These are phyloP conservation scores for Apteryx owenii DNA, from an alignment of 2,113 vertebrate genomes.

Conservation along the genomic window DNA sequence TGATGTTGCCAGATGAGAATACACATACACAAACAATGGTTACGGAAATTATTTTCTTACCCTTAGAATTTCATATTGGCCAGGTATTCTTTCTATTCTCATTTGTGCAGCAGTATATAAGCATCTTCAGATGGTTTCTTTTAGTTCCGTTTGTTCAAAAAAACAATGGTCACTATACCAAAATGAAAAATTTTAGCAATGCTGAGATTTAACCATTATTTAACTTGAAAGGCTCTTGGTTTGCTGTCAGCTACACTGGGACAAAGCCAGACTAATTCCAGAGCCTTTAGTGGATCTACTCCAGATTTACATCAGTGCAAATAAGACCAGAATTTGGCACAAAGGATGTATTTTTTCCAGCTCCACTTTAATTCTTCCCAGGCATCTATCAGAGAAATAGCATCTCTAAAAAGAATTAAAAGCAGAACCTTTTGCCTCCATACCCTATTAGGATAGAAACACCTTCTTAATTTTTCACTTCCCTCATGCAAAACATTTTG, in stretches of 20 bases:
- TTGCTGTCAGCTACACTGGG: slow-evolving; percentile 19
- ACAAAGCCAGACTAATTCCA: slow-evolving; percentile 32
- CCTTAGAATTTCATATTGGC: neutral
- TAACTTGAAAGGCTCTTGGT: slow-evolving; percentile 29
- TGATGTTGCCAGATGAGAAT: neutral
- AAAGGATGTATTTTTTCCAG: neutral
- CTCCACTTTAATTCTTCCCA: slow-evolving; percentile 40
- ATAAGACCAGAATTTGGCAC: slow-evolving; percentile 24
- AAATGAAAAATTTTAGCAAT: slow-evolving; percentile 20
- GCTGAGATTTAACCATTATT: slow-evolving; percentile 3
- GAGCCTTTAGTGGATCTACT: slow-evolving; percentile 34
- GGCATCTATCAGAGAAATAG: slow-evolving; percentile 11
- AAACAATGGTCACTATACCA: slow-evolving; percentile 23
- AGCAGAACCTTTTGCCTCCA: slow-evolving; percentile 30
- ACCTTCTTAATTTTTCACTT: slow-evolving; percentile 67
- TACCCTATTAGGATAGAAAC: slow-evolving; percentile 62
- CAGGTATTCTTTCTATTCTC: neutral
- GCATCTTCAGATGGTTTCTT: slow-evolving; percentile 32
- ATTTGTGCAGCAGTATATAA: slow-evolving; percentile 1
- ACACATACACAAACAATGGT: neutral
- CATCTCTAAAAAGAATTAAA: slow-evolving; percentile 36
- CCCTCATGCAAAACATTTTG: slow-evolving; percentile 45
- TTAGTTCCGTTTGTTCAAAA: slow-evolving; percentile 31
- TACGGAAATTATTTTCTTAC: neutral
- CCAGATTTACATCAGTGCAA: slow-evolving; percentile 51